Evolutionary conservation across 2,797 vertebrate species (phyloP), one percentile per base, ranked within the genome.

Genomic region (Halcyon smyrnensis): DNA sequence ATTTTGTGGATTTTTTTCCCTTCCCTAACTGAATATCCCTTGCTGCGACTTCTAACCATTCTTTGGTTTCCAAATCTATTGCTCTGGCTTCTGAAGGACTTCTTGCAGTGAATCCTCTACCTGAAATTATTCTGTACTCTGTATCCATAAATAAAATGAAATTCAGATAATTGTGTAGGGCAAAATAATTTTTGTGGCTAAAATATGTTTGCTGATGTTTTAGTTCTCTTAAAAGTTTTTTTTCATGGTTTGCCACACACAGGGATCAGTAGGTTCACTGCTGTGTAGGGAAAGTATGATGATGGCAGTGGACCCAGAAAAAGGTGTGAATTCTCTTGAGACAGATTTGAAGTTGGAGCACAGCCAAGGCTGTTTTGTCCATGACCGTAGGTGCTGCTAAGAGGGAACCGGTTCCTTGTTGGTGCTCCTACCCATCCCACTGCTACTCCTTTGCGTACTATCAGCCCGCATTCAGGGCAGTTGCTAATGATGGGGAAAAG

Each of bases 361-460:
- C 48, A 68, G 45, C 32, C n/a, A 20, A 14, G 34, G 25, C 19
- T 39, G 2, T 39, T 69, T 41, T n/a, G 28, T 57, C 37, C 18
- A 1, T 21, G 51, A 13, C 36, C 2, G 3, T 7, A 11, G 64
- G 15, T 30, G 8, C 36, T 25, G 14, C 18, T 10, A 9, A 8
- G 27, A 73, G 25, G 46, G 14, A 56, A 27, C 32, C 4, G 0
- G 0, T 30, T 79, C 57, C 20, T 43, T 1, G 0, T 12, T 15
- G 46, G 8, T 34, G 43, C 8, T 70, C 25, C 39, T 16, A 8
- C 25, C 15, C n/a, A 25, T 36, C 74, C 51, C 25, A 9, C 45
- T 36, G 34, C 34, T 39, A 8, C 25, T n/a, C 28, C 27, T 68
- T 7, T 11, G 20, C 1, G 0, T n/a, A 5, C 56, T 7, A 11